Evolutionary conservation across 2,888 invertebrate genomes (phyloP).

Genomic region (Nymphalis urticae): DNA sequence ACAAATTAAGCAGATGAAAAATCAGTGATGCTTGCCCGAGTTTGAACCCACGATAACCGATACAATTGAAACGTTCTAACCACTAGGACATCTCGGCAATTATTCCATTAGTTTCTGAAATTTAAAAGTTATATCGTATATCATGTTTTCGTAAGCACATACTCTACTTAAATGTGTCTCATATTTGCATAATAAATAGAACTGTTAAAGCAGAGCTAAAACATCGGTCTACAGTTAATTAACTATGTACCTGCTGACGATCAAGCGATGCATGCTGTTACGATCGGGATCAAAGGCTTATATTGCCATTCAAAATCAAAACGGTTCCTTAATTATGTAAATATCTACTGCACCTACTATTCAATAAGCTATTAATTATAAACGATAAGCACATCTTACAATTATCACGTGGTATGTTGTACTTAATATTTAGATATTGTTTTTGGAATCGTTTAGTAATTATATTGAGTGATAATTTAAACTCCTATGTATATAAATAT

Average conservation of each 20-base stretch:
- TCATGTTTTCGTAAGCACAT: slow-evolving; percentile 19
- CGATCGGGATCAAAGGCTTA: slow-evolving; percentile 36
- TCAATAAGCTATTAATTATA: slow-evolving; percentile 17
- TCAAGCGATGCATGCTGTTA: slow-evolving; percentile 33
- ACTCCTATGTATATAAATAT: too few species aligned
- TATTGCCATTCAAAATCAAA: slow-evolving; percentile 30
- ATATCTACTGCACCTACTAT: slow-evolving; percentile 21
- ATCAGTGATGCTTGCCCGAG: too few species aligned
- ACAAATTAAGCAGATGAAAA: too few species aligned
- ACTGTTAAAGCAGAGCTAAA: slow-evolving; percentile 32
- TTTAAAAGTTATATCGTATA: background rate
- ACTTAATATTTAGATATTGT: background rate
- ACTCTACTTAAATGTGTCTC: slow-evolving; percentile 21
- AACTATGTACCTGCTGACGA: slow-evolving; percentile 35
- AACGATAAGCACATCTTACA: background rate
- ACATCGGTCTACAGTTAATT: slow-evolving; percentile 35
- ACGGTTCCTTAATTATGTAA: slow-evolving; percentile 24
- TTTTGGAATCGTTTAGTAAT: background rate
- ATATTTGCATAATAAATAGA: slow-evolving; percentile 37
- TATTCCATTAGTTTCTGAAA: background rate
- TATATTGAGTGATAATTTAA: too few species aligned
- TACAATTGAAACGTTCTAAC: too few species aligned
- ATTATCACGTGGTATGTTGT: background rate
- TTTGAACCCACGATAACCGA: too few species aligned
- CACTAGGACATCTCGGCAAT: too few species aligned